Evolutionary conservation across 2,888 invertebrate genomes (phyloP).

Genomic region (Nephrotoma flavescens): DNA sequence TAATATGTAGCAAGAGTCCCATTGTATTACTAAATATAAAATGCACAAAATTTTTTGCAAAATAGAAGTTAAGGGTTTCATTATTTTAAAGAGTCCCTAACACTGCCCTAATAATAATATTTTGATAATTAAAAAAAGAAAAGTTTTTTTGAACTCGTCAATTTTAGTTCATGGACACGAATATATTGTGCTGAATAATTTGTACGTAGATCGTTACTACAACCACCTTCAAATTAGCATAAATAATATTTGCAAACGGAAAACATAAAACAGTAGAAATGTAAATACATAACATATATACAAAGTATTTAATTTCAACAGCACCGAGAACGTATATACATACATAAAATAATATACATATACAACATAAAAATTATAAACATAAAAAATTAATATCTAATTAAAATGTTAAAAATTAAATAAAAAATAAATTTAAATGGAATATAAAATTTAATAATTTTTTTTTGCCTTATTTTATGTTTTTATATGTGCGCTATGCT

Average conservation of each 20-base stretch:
- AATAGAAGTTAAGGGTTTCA: too few relatives aligned
- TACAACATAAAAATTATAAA: neutral
- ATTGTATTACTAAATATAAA: too few relatives aligned
- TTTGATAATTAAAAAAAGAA: too few relatives aligned
- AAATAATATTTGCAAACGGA: neutral
- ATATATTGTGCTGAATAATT: too few relatives aligned
- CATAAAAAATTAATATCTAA: neutral
- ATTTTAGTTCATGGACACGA: too few relatives aligned
- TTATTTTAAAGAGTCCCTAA: too few relatives aligned
- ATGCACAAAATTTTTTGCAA: too few relatives aligned
- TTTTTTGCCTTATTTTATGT: neutral
- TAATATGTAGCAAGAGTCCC: too few relatives aligned
- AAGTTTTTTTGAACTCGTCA: too few relatives aligned
- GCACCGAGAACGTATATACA: neutral
- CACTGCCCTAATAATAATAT: too few relatives aligned
- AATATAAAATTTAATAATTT: neutral
- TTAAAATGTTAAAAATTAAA: neutral
- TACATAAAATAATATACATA: neutral
- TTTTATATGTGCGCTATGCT: neutral
- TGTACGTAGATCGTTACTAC: neutral
- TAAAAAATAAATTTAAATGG: neutral
- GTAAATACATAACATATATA: neutral
- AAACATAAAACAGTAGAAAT: neutral
- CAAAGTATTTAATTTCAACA: neutral
- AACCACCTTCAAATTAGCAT: neutral